Evolutionary conservation across 2,797 vertebrate genomes (phyloP).

Genomic region (Thalassophryne amazonica): DNA sequence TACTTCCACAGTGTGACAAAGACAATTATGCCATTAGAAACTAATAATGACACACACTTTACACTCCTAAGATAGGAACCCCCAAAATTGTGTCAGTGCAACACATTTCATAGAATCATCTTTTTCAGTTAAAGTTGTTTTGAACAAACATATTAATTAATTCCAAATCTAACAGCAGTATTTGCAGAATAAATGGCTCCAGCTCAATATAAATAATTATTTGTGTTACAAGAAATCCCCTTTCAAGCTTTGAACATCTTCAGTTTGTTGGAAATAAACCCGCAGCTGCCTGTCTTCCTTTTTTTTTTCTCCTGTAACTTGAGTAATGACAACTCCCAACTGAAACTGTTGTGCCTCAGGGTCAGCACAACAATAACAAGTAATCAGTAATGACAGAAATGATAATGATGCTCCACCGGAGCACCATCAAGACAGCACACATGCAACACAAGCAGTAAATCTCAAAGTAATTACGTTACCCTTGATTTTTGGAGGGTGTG

Average conservation of each 20-base stretch:
- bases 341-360: constrained; percentile 11
- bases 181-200: constrained; percentile 19
- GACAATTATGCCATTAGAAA: too few species aligned
- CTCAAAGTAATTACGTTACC: neutral
- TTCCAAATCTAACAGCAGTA: too few species aligned
- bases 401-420: neutral
- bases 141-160: too few species aligned
- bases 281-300: neutral
- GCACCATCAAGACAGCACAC: constrained; percentile 8
- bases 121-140: too few species aligned
- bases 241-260: neutral
- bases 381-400: neutral
- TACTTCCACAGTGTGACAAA: too few species aligned
- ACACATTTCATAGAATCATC: too few species aligned
- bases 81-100: too few species aligned
- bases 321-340: constrained; percentile 1
- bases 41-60: too few species aligned
- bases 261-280: neutral
- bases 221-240: neutral
- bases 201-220: too few species aligned
- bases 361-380: neutral
- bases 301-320: neutral
- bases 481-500: neutral
- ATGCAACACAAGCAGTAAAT: neutral
- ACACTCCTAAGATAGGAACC: too few species aligned